Percentiles rank a stretch among this genome's conserved stretches.
These are phyloP conservation scores for Lingula anatina DNA, from an alignment of 2,888 invertebrate genomes.

Conservation along the genomic window DNA sequence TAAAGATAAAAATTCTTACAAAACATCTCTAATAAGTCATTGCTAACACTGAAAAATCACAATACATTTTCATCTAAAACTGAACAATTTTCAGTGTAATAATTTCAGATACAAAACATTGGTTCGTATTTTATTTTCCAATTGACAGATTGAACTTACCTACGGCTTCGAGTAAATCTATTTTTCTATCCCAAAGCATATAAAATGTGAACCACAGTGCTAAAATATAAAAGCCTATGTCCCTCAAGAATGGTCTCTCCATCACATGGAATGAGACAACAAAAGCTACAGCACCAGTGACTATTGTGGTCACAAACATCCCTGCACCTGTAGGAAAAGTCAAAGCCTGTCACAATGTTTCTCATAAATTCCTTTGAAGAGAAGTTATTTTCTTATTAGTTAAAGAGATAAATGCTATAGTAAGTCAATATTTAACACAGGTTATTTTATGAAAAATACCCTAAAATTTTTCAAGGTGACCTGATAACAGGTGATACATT, in stretches of 20 bases:
- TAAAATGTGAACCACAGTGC: constrained; percentile 56
- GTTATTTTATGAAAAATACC: too few species aligned
- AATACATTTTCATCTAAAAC: too few species aligned
- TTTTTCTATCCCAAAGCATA: constrained; percentile 53
- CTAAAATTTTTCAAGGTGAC: too few species aligned
- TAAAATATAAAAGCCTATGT: constrained; percentile 56
- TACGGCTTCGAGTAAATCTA: constrained; percentile 56
- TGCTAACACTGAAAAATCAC: too few species aligned
- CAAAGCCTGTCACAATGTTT: neutral
- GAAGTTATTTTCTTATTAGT: neutral
- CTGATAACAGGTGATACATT: too few species aligned
- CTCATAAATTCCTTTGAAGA: constrained; percentile 7
- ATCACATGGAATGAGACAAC: constrained; percentile 57
- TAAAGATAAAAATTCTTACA: too few species aligned
- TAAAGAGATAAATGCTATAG: neutral
- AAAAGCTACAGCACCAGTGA: constrained; percentile 59
- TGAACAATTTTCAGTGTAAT: too few species aligned
- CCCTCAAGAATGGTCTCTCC: constrained; percentile 56
- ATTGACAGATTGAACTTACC: constrained; percentile 30
- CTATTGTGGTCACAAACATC: constrained; percentile 61
- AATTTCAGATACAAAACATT: too few species aligned
- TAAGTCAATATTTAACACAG: neutral
- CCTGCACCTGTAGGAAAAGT: constrained; percentile 57
- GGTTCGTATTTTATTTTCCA: neutral
- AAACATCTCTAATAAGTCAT: too few species aligned